These are phyloP conservation scores for Zophobas atratus DNA, from an alignment of 1,140 invertebrate genomes.

Conservation along the genomic window DNA sequence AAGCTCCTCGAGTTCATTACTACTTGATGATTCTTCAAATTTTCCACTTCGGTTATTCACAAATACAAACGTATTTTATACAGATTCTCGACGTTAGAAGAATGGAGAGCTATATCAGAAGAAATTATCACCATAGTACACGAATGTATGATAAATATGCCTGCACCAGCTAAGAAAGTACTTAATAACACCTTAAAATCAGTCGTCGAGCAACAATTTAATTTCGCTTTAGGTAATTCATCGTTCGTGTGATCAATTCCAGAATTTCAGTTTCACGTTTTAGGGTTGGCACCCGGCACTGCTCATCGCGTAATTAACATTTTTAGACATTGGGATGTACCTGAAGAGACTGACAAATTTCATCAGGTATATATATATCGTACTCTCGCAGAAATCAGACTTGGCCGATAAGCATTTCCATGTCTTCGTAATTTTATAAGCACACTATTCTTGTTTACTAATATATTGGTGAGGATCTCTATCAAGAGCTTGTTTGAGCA, in stretches of 20 bases:
- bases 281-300: slow-evolving; percentile 66
- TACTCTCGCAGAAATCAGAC: background rate
- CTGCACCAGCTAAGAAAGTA: slow-evolving; percentile 55
- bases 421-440: background rate
- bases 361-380: slow-evolving; percentile 31
- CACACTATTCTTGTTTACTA: no score
- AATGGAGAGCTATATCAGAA: slow-evolving; percentile 59
- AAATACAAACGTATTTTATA: slow-evolving; percentile 1
- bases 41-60: slow-evolving; percentile 1
- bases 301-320: slow-evolving; percentile 65
- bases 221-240: slow-evolving; percentile 65
- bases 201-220: slow-evolving; percentile 67
- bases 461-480: no score
- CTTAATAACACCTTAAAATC: slow-evolving; percentile 61
- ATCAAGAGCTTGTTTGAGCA: no score
- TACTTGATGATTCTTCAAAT: slow-evolving; percentile 22
- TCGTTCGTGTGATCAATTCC: background rate
- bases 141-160: slow-evolving; percentile 54
- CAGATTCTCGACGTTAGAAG: slow-evolving; percentile 40
- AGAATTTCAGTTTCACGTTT: slow-evolving; percentile 47
- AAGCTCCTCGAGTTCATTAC: slow-evolving; percentile 1
- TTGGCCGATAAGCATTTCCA: no score
- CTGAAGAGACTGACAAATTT: slow-evolving; percentile 49
- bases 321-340: slow-evolving; percentile 63
- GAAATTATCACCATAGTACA: slow-evolving; percentile 56